Conservation (phyloP, 1,140 invertebrate species). For the Sarcophaga peregrina region DNA sequence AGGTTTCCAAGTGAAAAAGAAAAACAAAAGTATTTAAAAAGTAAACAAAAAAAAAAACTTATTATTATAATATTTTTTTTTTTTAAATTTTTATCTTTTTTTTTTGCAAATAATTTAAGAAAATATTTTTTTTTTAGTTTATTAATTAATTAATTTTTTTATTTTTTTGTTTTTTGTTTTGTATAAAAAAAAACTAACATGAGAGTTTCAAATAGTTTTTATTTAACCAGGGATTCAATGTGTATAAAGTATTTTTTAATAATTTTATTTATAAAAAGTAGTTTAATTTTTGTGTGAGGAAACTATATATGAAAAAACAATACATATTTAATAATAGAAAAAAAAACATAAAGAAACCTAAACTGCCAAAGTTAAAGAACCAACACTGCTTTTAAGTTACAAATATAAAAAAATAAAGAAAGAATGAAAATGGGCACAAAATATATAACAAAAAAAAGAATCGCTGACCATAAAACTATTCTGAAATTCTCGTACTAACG, state of each 20-base stretch:
- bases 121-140: slow-evolving; percentile 29
- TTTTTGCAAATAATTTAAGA: background rate
- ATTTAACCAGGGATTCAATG: background rate
- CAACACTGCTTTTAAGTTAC: slow-evolving; percentile 46
- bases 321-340: background rate
- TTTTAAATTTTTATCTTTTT: slow-evolving; percentile 23
- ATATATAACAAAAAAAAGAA: slow-evolving; percentile 8
- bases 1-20: slow-evolving; percentile 41
- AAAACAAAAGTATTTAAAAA: slow-evolving; percentile 44
- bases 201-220: slow-evolving; percentile 64
- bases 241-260: background rate
- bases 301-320: background rate
- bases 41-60: background rate
- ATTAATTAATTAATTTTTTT: background rate
- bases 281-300: background rate
- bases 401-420: slow-evolving; percentile 41
- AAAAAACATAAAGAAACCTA: background rate
- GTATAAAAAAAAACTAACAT: slow-evolving; percentile 55
- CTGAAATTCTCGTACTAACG: slow-evolving; percentile 61
- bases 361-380: slow-evolving; percentile 47
- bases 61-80: background rate
- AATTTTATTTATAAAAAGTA: slow-evolving; percentile 8
- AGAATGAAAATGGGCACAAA: slow-evolving; percentile 27
- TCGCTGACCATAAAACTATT: slow-evolving; percentile 29
- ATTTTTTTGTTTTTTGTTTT: background rate